phyloP scores from a whole-genome alignment of 2,797 vertebrate species.

The Gymnoscopelus microlampas region DNA sequence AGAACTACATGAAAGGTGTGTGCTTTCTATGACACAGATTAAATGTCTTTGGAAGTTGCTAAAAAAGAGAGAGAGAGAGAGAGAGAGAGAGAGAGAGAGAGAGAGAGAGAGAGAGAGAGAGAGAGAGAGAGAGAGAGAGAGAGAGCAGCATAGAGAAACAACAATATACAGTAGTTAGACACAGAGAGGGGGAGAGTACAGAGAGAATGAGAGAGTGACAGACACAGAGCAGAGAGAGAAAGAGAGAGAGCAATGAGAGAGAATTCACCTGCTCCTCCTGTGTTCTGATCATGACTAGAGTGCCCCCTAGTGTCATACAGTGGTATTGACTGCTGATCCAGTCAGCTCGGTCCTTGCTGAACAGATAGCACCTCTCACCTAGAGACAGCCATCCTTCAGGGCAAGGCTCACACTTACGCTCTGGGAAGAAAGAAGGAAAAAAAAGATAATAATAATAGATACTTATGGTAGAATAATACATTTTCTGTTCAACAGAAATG shows the following conservation, averaged over 20 bases:
- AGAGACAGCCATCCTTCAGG: constrained; percentile 20
- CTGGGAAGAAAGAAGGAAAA: constrained; percentile 10
- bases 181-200: neutral
- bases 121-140: no score
- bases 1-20: no score
- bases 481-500: no score
- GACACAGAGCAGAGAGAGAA: neutral
- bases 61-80: no score
- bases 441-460: no score
- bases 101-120: no score
- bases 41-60: no score
- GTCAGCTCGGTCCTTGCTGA: constrained; percentile 43
- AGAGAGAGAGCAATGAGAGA: constrained; percentile 3
- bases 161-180: neutral
- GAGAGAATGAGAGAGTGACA: neutral
- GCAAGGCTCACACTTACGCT: constrained; percentile 7
- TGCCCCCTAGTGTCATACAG: constrained; percentile 54
- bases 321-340: constrained; percentile 65
- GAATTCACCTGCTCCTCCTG: constrained; percentile 57
- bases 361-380: constrained; percentile 49
- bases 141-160: no score
- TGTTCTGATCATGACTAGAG: constrained; percentile 40
- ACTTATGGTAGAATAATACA: no score
- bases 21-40: no score
- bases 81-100: no score